phyloP scores from a whole-genome alignment of 1,140 invertebrate genomes.

The Dreissena polymorpha region DNA sequence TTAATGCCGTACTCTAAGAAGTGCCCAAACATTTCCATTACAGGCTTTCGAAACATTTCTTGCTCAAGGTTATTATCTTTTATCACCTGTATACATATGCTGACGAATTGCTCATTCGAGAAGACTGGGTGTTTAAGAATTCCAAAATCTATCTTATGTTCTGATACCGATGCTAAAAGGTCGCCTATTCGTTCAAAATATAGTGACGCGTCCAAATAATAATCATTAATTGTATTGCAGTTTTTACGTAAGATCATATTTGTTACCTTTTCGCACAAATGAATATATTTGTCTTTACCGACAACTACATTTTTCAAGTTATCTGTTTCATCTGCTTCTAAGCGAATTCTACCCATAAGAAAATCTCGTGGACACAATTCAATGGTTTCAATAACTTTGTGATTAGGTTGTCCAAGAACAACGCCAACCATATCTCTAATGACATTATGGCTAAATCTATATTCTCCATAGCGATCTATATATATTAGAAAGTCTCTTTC shows the following conservation, averaged over 20 bases:
- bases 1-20: conserved; percentile 39
- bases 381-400: background rate
- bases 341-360: background rate
- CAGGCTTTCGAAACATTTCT: conserved; percentile 13
- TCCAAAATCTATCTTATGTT: conserved; percentile 31
- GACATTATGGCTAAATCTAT: conserved; percentile 23
- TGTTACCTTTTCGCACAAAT: conserved; percentile 4
- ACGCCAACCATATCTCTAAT: conserved; percentile 36
- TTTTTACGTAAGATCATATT: conserved; percentile 20
- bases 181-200: background rate
- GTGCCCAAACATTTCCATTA: conserved; percentile 20
- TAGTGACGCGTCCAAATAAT: background rate
- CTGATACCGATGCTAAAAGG: background rate
- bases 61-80: background rate
- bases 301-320: conserved; percentile 6
- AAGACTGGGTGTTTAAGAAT: conserved; percentile 37
- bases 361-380: conserved; percentile 18
- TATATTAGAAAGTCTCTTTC: conserved; percentile 11
- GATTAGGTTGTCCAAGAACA: background rate
- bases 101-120: background rate
- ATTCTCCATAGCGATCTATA: conserved; percentile 1
- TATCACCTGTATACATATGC: conserved; percentile 4
- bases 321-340: background rate
- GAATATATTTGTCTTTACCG: background rate
- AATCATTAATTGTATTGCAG: background rate